Evolutionary conservation across 2,797 vertebrate species (phyloP).

Genomic region (Tangara arthus): DNA sequence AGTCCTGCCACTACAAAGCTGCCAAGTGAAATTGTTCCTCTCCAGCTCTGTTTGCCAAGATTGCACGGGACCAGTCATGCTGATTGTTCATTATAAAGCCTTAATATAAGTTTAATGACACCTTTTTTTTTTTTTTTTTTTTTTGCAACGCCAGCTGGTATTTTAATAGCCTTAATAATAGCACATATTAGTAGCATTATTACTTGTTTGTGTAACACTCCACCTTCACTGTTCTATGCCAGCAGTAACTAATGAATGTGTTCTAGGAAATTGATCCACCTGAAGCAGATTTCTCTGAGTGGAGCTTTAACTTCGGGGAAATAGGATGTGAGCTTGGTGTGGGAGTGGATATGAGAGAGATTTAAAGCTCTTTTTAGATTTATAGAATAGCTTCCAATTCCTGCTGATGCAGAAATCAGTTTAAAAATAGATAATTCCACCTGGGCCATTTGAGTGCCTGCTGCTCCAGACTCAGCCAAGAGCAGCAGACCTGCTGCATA

Average conservation of each 20-base stretch:
- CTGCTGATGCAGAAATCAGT: background rate
- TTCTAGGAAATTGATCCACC: background rate
- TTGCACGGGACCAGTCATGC: background rate
- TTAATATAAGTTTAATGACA: conserved; percentile 2
- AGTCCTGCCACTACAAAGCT: background rate
- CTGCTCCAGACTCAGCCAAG: background rate
- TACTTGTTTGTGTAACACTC: background rate
- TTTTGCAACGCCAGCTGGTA: background rate
- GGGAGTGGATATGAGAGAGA: background rate
- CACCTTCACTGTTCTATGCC: background rate
- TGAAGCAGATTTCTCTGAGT: background rate
- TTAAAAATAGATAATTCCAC: conserved; percentile 24
- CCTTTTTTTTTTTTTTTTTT: background rate
- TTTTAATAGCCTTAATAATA: background rate
- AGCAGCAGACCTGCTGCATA: background rate
- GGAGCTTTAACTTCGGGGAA: background rate
- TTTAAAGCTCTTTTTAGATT: background rate
- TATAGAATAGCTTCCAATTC: background rate
- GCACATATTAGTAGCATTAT: background rate
- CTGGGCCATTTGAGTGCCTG: background rate
- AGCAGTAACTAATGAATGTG: background rate
- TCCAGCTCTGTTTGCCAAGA: background rate
- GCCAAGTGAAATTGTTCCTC: background rate
- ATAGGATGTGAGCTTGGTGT: background rate
- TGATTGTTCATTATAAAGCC: background rate